phyloP scores from a whole-genome alignment of 1,140 invertebrate genomes.

The Drosophila mauritiana region DNA sequence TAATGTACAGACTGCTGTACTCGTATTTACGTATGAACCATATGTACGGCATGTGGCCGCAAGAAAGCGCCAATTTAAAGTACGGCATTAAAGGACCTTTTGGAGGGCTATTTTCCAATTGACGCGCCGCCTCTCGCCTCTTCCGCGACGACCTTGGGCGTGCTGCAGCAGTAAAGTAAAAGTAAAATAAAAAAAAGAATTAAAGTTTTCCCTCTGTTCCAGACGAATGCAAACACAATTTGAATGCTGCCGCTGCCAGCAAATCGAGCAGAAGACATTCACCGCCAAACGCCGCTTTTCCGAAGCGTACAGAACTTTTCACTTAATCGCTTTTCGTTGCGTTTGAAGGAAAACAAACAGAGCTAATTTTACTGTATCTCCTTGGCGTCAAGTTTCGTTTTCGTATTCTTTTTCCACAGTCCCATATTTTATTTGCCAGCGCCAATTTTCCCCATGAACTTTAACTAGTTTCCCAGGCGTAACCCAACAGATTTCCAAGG shows the following conservation, averaged over 20 bases:
- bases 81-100: slow-evolving; percentile 2
- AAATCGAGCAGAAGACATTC: slow-evolving; percentile 72
- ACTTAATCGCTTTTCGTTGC: slow-evolving; percentile 80
- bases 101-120: slow-evolving; percentile 1
- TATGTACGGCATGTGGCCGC: slow-evolving; percentile 14
- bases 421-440: slow-evolving; percentile 7
- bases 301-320: slow-evolving; percentile 56
- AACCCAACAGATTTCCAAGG: not conserved
- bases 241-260: slow-evolving; percentile 64
- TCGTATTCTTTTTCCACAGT: slow-evolving; percentile 11
- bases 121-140: not conserved
- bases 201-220: slow-evolving; percentile 17
- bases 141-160: slow-evolving; percentile 23
- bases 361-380: slow-evolving; percentile 79
- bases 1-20: not conserved
- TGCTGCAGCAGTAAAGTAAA: slow-evolving; percentile 7
- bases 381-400: slow-evolving; percentile 29
- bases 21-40: not conserved
- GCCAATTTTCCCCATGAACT: not conserved
- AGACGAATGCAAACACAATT: slow-evolving; percentile 73
- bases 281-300: not conserved
- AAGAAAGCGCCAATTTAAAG: slow-evolving; percentile 23
- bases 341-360: slow-evolving; percentile 76
- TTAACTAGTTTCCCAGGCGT: slow-evolving; percentile 6
- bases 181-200: slow-evolving; percentile 22